Evolutionary conservation across 2,113 vertebrate genomes (phyloP).

Genomic region (Mirza zaza): DNA sequence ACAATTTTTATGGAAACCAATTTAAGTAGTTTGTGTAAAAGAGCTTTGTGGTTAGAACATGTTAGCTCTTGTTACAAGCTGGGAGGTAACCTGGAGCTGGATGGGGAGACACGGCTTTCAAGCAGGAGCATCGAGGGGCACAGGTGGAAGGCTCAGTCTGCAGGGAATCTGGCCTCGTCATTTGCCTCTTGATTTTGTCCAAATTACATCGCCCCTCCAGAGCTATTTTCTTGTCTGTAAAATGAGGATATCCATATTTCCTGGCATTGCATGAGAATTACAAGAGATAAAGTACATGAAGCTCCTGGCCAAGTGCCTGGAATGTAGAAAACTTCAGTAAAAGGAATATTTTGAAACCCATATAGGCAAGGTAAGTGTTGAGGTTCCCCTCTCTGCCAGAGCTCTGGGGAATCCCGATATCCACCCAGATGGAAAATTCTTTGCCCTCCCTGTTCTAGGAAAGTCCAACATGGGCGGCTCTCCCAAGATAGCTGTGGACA

Average conservation of each 20-base stretch:
- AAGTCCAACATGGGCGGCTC: conserved; percentile 85
- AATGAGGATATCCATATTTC: neutral
- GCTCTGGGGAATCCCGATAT: too few species aligned
- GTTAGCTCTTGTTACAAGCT: neutral
- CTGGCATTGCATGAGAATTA: neutral
- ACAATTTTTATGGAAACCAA: neutral
- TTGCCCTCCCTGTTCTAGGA: conserved; percentile 76
- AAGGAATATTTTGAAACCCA: neutral
- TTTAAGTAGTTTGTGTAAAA: neutral
- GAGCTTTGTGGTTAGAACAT: neutral
- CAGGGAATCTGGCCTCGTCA: neutral
- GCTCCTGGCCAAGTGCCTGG: neutral
- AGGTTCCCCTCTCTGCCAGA: neutral
- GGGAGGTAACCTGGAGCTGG: neutral
- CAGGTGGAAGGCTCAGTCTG: accelerated
- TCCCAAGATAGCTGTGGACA: conserved; percentile 70
- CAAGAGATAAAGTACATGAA: neutral
- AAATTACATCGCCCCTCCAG: neutral
- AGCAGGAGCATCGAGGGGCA: neutral
- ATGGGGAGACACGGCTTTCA: accelerated
- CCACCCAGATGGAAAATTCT: neutral
- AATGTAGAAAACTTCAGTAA: neutral
- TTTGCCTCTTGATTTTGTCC: neutral
- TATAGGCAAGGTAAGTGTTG: neutral
- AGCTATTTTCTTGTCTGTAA: neutral